phyloP scores from a whole-genome alignment of 1,140 invertebrate species.

The Homarus americanus region DNA sequence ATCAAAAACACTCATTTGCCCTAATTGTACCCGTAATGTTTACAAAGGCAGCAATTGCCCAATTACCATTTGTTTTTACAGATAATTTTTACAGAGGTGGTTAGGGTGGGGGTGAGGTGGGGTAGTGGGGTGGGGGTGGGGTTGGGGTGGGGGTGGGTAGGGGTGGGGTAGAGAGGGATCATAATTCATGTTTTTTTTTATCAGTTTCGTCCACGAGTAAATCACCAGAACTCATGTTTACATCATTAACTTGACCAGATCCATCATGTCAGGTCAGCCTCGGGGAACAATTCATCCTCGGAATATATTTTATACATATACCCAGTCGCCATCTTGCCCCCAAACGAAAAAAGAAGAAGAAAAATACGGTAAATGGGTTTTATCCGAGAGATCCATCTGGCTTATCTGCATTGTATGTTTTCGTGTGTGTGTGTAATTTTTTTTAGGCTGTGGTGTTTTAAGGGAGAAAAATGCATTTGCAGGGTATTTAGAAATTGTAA shows the following conservation, averaged over 20 bases:
- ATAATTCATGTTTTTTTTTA: neutral
- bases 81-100: neutral
- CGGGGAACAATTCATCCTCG: neutral
- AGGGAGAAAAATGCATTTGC: no score
- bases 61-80: conserved; percentile 1
- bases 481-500: no score
- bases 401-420: neutral
- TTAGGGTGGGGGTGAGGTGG: no score
- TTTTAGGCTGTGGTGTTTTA: neutral
- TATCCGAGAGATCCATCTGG: conserved; percentile 16
- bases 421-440: neutral
- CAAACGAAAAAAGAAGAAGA: no score
- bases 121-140: no score
- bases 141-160: no score
- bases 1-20: neutral
- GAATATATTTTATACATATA: neutral
- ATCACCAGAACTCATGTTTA: conserved; percentile 6
- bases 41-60: neutral
- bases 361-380: neutral
- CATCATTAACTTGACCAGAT: conserved; percentile 13
- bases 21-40: neutral
- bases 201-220: neutral
- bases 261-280: conserved; percentile 32
- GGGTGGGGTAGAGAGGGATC: neutral
- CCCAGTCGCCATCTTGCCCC: neutral